Evolutionary conservation across 2,797 vertebrate species (phyloP).

Genomic region (Remorina albescens): DNA sequence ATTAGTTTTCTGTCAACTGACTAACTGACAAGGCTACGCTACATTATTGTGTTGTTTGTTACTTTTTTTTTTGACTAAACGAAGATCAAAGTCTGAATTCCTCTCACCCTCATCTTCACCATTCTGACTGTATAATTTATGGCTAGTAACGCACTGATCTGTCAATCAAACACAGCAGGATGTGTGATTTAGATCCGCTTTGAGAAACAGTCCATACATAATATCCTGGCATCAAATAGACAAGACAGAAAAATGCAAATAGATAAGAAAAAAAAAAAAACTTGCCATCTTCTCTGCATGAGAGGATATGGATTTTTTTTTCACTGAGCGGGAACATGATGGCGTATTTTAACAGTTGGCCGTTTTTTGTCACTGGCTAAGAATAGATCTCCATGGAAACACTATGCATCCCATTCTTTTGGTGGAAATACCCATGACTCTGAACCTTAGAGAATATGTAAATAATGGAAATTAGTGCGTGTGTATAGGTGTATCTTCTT

Average conservation of each 20-base stretch:
- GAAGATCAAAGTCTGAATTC: background rate
- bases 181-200: slow-evolving; percentile 39
- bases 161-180: slow-evolving; percentile 49
- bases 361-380: slow-evolving; percentile 76
- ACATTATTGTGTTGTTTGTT: background rate
- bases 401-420: slow-evolving; percentile 82
- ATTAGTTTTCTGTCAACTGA: background rate
- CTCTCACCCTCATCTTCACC: background rate
- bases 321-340: slow-evolving; percentile 66
- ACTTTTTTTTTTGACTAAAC: background rate
- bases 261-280: slow-evolving; percentile 17
- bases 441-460: slow-evolving; percentile 68
- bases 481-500: slow-evolving; percentile 4
- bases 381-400: slow-evolving; percentile 90
- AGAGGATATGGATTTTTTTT: slow-evolving; percentile 51
- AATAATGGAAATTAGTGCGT: slow-evolving; percentile 45
- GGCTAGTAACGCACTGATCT: slow-evolving; percentile 30
- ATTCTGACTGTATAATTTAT: slow-evolving; percentile 29
- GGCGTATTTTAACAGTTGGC: slow-evolving; percentile 84
- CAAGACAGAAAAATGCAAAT: slow-evolving; percentile 15
- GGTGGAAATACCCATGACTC: slow-evolving; percentile 73
- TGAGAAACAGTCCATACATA: slow-evolving; percentile 24
- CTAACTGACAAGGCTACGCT: background rate
- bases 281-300: slow-evolving; percentile 29
- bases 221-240: slow-evolving; percentile 44